Percentiles rank a stretch among this genome's conserved stretches.
Conservation (phyloP, 1,140 invertebrate species). For the Drosophila arawakana region DNA sequence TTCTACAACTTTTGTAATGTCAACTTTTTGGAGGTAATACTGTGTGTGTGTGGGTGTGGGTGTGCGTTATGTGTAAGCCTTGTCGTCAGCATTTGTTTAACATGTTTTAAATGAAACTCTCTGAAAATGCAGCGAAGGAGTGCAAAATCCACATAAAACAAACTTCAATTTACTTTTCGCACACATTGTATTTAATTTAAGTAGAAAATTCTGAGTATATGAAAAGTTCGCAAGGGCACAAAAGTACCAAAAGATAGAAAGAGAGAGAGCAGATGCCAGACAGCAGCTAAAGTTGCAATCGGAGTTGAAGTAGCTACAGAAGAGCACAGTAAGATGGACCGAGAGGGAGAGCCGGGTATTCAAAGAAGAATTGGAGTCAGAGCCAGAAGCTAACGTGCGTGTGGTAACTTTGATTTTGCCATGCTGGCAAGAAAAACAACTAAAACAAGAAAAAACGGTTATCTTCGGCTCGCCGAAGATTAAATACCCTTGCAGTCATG, state of each 20-base stretch:
- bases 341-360: too few species aligned
- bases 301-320: conserved; percentile 21
- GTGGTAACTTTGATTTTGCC: conserved; percentile 75
- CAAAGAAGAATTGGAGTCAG: conserved; percentile 14
- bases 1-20: conserved; percentile 27
- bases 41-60: background rate
- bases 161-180: conserved; percentile 80
- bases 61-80: conserved; percentile 25
- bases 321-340: conserved; percentile 1
- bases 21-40: conserved; percentile 37
- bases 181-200: conserved; percentile 82
- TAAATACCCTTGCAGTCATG: too few species aligned
- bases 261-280: conserved; percentile 1
- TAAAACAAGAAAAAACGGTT: conserved; percentile 23
- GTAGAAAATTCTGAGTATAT: conserved; percentile 70
- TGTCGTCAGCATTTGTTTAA: conserved; percentile 57
- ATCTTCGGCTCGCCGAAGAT: too few species aligned
- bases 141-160: conserved; percentile 71
- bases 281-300: conserved; percentile 9
- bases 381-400: conserved; percentile 50
- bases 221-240: conserved; percentile 44
- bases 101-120: conserved; percentile 62
- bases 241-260: too few species aligned
- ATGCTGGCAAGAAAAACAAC: conserved; percentile 31
- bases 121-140: conserved; percentile 31